phyloP scores from a whole-genome alignment of 2,888 invertebrate species.

The Chymomyza procnemis region DNA sequence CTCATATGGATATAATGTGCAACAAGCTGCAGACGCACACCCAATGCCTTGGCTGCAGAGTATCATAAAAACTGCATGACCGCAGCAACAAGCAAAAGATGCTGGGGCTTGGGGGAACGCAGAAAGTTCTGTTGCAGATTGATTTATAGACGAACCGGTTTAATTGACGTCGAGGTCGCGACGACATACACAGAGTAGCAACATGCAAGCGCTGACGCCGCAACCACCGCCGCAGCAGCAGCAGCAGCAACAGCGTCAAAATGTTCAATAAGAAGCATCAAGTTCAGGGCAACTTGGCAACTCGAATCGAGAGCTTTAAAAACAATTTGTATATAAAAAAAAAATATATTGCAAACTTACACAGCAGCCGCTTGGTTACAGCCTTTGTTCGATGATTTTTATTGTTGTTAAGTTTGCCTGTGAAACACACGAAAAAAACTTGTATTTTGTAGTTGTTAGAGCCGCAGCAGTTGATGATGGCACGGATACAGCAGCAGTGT shows the following conservation, averaged over 20 bases:
- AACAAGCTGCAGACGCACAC: too few relatives aligned
- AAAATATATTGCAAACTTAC: neutral
- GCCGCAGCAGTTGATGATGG: slow-evolving; percentile 22
- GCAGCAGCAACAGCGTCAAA: slow-evolving; percentile 18
- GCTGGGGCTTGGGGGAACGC: neutral
- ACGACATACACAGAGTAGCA: neutral
- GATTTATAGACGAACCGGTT: slow-evolving; percentile 57
- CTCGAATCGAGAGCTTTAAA: slow-evolving; percentile 5
- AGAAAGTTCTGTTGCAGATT: neutral
- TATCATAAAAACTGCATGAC: slow-evolving; percentile 46
- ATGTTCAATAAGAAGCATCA: slow-evolving; percentile 67
- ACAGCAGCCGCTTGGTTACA: slow-evolving; percentile 31
- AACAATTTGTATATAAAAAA: neutral
- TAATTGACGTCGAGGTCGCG: slow-evolving; percentile 51
- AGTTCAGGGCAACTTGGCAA: slow-evolving; percentile 46
- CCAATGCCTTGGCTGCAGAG: too few relatives aligned
- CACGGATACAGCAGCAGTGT: slow-evolving; percentile 15
- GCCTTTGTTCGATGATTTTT: slow-evolving; percentile 10
- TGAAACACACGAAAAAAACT: slow-evolving; percentile 32
- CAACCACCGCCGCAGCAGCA: too few relatives aligned
- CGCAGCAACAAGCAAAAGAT: slow-evolving; percentile 14
- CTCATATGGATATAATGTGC: too few relatives aligned
- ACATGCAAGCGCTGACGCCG: too few relatives aligned
- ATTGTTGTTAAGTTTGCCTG: slow-evolving; percentile 37
- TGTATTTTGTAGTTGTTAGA: slow-evolving; percentile 23